These are phyloP conservation scores for Apodemia zela DNA, from an alignment of 2,888 invertebrate species.

Conservation along the genomic window DNA sequence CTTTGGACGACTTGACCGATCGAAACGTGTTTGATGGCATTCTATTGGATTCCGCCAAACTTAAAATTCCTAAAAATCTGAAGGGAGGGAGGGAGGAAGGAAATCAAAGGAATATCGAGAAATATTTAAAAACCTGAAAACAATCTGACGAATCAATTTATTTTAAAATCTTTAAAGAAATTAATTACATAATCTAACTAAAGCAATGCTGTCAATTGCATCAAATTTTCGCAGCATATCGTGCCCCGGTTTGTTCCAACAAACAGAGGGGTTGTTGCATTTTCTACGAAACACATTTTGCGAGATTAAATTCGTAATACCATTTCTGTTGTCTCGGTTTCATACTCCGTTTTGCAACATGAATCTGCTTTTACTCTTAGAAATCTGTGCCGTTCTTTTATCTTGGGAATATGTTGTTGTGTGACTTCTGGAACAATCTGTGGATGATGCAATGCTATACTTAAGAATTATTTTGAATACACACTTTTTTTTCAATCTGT, in stretches of 20 bases:
- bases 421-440: background rate
- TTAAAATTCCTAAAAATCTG: too few relatives aligned
- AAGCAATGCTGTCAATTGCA: constrained; percentile 29
- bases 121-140: too few relatives aligned
- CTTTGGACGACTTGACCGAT: too few relatives aligned
- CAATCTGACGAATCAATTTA: too few relatives aligned
- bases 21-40: too few relatives aligned
- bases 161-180: background rate
- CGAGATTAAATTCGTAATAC: constrained; percentile 77
- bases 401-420: background rate
- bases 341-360: constrained; percentile 41
- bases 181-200: constrained; percentile 6
- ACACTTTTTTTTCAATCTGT: too few relatives aligned
- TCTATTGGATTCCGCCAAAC: too few relatives aligned
- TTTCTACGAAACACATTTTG: constrained; percentile 73
- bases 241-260: constrained; percentile 44
- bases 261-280: constrained; percentile 62
- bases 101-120: too few relatives aligned
- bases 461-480: too few relatives aligned
- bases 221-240: constrained; percentile 32
- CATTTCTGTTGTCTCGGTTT: constrained; percentile 59
- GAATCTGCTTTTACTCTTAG: constrained; percentile 45
- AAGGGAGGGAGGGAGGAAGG: too few relatives aligned
- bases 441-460: too few relatives aligned
- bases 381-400: constrained; percentile 7